Evolutionary conservation across 1,140 invertebrate species (phyloP), one percentile per base, ranked within the genome.

Genomic region (Sarcophaga bullata): DNA sequence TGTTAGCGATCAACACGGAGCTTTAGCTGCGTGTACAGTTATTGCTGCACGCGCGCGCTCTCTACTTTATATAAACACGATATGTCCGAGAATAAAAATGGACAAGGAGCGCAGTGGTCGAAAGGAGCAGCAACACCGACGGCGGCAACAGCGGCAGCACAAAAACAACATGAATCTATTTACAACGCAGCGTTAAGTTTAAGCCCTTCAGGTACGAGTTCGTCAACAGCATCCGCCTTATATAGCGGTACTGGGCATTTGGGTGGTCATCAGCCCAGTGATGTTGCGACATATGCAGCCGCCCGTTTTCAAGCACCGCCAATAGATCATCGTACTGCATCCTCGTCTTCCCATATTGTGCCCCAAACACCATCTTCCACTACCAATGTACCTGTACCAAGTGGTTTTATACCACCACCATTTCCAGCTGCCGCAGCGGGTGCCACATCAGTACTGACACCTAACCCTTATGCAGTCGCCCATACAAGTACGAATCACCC

Each of bases 41-140:
- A 48, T 76, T 78, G 48, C 48, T 52, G 49, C 48, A 78, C 75
- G 49, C 49, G 17, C 47, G 48, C 49, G 73, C 75, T 37, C 75
- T 49, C n/a, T 50, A 17, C n/a, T 37, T 37, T 11, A 76, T 8
- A 78, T 48, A 68, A 78, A 50, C 49, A 54, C 76, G 78, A 86
- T 85, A 89, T 89, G 88, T 89, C 88, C 85, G 88, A 89, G 58
- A 88, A 89, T 85, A 87, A 89, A 84, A 86, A 87, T 81, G 81
- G 85, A 52, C 84, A 83, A 86, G 87, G 84, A 85, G 85, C 84
- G 85, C 88, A 89, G 85, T 89, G 88, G 88, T 84, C 87, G 83
- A 82, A 85, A 85, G 85, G 87, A 87, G 82, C 86, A 84, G 83
- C 87, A 85, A 80, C 84, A 84, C 81, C 84, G 75, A 80, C 83